Conservation (phyloP, 2,113 vertebrate genomes). For the Calyptomena viridis region DNA sequence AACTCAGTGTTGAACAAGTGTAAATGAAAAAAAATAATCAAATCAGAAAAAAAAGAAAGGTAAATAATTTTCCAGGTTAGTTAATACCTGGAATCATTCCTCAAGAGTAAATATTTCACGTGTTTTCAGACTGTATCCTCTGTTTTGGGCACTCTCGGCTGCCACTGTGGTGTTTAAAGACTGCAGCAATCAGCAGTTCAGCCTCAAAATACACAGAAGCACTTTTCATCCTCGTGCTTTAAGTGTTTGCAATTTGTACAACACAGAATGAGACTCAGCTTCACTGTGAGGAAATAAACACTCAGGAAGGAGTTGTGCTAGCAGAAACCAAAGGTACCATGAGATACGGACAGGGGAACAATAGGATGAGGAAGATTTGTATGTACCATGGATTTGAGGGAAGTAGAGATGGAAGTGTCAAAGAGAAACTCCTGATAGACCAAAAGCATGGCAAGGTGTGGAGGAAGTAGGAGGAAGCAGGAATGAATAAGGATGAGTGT, state of each 20-base stretch:
- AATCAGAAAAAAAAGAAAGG: not conserved
- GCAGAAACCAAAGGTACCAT: not conserved
- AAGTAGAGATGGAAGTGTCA: not conserved
- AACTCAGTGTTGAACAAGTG: not conserved
- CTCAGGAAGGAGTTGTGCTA: not conserved
- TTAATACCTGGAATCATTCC: not conserved
- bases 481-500: not conserved
- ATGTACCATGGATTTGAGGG: not conserved
- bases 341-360: not conserved
- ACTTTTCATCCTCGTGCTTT: not conserved
- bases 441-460: not conserved
- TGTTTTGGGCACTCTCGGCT: not conserved
- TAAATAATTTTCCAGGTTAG: not conserved
- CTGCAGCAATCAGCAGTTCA: not conserved
- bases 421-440: not conserved
- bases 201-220: not conserved
- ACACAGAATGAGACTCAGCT: not conserved
- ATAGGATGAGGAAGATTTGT: not conserved
- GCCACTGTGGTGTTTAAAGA: not conserved
- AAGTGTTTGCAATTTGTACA: not conserved
- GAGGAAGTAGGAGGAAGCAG: not conserved
- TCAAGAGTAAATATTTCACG: not conserved
- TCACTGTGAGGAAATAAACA: not conserved
- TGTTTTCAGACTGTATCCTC: not conserved
- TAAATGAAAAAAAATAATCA: not conserved